Evolutionary conservation across 1,140 invertebrate genomes (phyloP), one percentile per base, ranked within the genome.

Genomic region (Bursaphelenchus mucronatus): DNA sequence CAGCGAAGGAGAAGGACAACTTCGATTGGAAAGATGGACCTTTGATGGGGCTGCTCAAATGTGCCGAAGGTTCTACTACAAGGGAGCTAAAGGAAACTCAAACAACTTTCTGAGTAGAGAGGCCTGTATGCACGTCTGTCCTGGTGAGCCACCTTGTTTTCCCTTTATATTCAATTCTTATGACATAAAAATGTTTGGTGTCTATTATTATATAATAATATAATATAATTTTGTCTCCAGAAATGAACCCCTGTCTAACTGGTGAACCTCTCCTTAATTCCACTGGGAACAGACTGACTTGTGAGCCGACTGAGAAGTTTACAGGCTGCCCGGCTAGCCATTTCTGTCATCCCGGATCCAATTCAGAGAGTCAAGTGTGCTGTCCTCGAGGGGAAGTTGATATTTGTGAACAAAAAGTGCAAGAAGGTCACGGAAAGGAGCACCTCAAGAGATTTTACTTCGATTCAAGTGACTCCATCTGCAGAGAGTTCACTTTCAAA

Each of bases 91-190:
- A 19, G 73, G 73, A 61, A 91, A 90, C 77, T 83, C 85, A 49
- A 91, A 91, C 76, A 90, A 90, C 78, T 95, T 91, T 86, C 49
- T 77, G 13, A 84, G 86, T 79, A 86, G 87, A 82, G 86, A 87
- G 67, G 86, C 86, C 80, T 95, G 92, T 82, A 59, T 64, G 21
- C 61, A 73, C 19, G 49, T 64, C 59, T 73, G 71, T 45, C 58
- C 59, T 58, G 67, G 68, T 73, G 44, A 43, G 39, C 41, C 2
- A 4, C 3, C 15, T 46, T 59, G 64, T 41, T 63, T 15, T 39
- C 13, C 2, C 39, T 64, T 55, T n/a, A 30, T 30, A 30, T 30
- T 30, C 30, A 30, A 30, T 30, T 30, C 30, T 30, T 3, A 30
- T 30, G 30, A 30, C 30, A 30, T 5, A 30, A 30, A 30, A 30